Conservation (phyloP, 1,140 invertebrate genomes). For the Cydia fagiglandana region DNA sequence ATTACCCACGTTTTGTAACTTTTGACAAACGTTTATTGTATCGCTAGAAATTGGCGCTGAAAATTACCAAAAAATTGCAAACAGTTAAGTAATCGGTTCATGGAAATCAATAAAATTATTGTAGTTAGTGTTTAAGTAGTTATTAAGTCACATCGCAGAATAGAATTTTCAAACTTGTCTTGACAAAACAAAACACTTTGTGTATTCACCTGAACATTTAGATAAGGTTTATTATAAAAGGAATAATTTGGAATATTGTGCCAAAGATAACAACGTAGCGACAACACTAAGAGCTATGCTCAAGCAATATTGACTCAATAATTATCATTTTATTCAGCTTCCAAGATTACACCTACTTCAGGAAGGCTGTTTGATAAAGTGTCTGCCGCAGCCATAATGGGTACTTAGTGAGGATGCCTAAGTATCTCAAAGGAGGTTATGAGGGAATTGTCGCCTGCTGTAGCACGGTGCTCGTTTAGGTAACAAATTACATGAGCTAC, state of each 20-base stretch:
- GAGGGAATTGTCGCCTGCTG: neutral
- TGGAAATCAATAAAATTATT: no score
- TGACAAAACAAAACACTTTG: no score
- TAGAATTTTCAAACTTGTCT: no score
- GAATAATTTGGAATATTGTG: neutral
- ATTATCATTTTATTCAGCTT: neutral
- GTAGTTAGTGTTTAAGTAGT: no score
- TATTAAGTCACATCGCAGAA: no score
- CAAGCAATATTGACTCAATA: neutral
- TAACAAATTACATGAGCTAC: neutral
- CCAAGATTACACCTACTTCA: neutral
- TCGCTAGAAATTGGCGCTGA: no score
- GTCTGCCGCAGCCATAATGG: neutral
- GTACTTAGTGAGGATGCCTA: neutral
- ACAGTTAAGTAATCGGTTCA: no score
- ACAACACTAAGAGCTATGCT: neutral
- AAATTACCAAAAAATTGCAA: no score
- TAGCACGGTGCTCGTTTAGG: neutral
- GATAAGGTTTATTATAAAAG: neutral
- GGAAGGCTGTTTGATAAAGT: conserved; percentile 3
- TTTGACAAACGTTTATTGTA: no score
- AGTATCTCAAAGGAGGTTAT: neutral
- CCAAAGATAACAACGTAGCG: neutral
- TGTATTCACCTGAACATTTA: neutral
- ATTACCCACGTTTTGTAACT: no score